A percentile compares a stretch with the other conserved stretches of the same genome.
Evolutionary conservation across 2,797 vertebrate species (phyloP).

Genomic region (Phoxinus dragarum): DNA sequence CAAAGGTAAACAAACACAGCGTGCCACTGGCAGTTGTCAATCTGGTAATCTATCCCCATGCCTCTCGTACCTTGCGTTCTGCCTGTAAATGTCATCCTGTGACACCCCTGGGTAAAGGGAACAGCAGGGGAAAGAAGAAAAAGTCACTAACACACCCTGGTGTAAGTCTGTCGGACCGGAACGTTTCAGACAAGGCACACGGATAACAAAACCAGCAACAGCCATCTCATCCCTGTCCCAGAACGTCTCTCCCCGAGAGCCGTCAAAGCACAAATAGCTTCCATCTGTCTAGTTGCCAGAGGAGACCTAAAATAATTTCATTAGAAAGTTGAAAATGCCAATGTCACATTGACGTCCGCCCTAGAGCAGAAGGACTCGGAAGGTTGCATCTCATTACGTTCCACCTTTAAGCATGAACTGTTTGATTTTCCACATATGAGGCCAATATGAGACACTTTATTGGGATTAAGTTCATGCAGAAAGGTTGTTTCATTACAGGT

Average conservation of each 20-base stretch:
- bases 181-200: conserved; percentile 24
- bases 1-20: conserved; percentile 37
- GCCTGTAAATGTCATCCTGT: conserved; percentile 59
- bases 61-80: conserved; percentile 46
- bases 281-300: conserved; percentile 19
- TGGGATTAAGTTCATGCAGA: conserved; percentile 34
- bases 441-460: conserved; percentile 32
- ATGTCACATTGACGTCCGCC: conserved; percentile 30
- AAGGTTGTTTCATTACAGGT: conserved; percentile 39
- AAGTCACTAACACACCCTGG: not conserved
- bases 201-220: conserved; percentile 4
- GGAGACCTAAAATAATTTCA: conserved; percentile 14
- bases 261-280: conserved; percentile 13
- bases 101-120: conserved; percentile 43
- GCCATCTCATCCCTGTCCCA: not conserved
- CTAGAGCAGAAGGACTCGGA: conserved; percentile 29
- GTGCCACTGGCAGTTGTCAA: conserved; percentile 29
- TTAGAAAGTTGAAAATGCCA: conserved; percentile 51
- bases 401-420: conserved; percentile 47
- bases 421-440: conserved; percentile 35
- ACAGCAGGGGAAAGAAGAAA: conserved; percentile 20
- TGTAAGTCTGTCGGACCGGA: conserved; percentile 25
- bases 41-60: conserved; percentile 54
- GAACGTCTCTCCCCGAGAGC: not conserved
- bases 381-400: conserved; percentile 42